A percentile compares a stretch with the other conserved stretches of the same genome.
These are phyloP conservation scores for Zaprionus inermis DNA, from an alignment of 1,140 invertebrate genomes.

Conservation along the genomic window DNA sequence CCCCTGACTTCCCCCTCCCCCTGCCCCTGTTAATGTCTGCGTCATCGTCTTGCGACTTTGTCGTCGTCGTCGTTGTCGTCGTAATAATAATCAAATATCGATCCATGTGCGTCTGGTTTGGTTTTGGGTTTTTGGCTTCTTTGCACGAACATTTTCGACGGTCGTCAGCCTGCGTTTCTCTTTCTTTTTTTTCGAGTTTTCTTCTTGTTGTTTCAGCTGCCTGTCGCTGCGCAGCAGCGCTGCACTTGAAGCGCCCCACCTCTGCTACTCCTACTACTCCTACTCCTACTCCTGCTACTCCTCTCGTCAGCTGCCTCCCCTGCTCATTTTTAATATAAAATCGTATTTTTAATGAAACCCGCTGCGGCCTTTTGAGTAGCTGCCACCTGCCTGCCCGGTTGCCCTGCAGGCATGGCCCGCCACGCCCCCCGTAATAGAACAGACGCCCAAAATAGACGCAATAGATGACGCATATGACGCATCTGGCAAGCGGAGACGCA, in stretches of 20 bases:
- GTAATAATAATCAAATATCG: constrained; percentile 83
- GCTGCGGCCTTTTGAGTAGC: constrained; percentile 27
- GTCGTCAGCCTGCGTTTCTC: constrained; percentile 54
- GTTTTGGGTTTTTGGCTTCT: constrained; percentile 44
- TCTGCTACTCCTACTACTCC: too few relatives aligned
- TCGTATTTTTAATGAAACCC: constrained; percentile 53
- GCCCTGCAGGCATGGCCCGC: neutral
- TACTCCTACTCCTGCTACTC: neutral
- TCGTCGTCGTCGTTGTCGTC: constrained; percentile 39
- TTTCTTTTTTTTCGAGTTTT: constrained; percentile 16
- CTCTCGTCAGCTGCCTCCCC: neutral
- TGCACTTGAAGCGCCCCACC: constrained; percentile 31
- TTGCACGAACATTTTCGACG: constrained; percentile 66
- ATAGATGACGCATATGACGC: constrained; percentile 76
- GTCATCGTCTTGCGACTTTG: constrained; percentile 61
- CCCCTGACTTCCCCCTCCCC: constrained; percentile 2
- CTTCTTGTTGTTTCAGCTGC: constrained; percentile 39
- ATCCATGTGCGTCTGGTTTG: constrained; percentile 81
- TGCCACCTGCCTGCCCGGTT: constrained; percentile 29
- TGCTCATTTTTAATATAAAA: constrained; percentile 46
- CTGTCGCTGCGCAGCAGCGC: constrained; percentile 1
- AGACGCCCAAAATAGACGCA: constrained; percentile 65
- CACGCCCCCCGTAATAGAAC: constrained; percentile 24
- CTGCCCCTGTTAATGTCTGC: constrained; percentile 24
- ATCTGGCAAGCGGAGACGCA: constrained; percentile 50